These are phyloP conservation scores for Pampus argenteus DNA, from an alignment of 2,797 vertebrate species.

Conservation along the genomic window DNA sequence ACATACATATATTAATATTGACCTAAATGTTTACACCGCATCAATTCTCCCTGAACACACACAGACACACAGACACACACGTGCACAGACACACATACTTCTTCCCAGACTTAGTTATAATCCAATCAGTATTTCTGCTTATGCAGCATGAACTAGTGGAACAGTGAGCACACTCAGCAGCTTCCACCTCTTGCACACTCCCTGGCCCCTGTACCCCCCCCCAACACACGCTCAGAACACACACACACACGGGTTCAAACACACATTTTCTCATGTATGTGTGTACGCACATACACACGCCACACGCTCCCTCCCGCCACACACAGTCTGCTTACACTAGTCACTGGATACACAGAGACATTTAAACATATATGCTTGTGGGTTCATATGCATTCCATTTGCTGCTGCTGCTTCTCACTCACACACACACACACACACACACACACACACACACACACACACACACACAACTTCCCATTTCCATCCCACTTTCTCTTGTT, in stretches of 20 bases:
- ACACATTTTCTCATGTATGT: conserved; percentile 6
- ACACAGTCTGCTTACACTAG: conserved; percentile 54
- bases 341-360: conserved; percentile 34
- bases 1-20: conserved; percentile 59
- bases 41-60: conserved; percentile 41
- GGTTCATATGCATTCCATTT: conserved; percentile 17
- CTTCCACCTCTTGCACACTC: conserved; percentile 59
- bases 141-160: conserved; percentile 66
- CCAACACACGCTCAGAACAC: conserved; percentile 30
- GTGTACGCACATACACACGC: background rate
- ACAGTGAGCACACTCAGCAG: conserved; percentile 74
- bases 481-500: conserved; percentile 55
- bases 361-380: conserved; percentile 32
- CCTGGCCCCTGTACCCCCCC: conserved; percentile 13
- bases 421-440: conserved; percentile 1
- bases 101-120: conserved; percentile 63
- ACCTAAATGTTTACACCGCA: conserved; percentile 60
- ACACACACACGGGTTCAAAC: conserved; percentile 6
- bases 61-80: conserved; percentile 27
- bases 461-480: conserved; percentile 13
- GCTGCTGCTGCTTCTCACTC: conserved; percentile 13
- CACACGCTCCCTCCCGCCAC: conserved; percentile 32
- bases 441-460: conserved; percentile 7
- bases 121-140: conserved; percentile 76
- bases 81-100: conserved; percentile 33